These are phyloP conservation scores for Macaria liturata DNA, from an alignment of 2,888 invertebrate genomes.

Conservation along the genomic window DNA sequence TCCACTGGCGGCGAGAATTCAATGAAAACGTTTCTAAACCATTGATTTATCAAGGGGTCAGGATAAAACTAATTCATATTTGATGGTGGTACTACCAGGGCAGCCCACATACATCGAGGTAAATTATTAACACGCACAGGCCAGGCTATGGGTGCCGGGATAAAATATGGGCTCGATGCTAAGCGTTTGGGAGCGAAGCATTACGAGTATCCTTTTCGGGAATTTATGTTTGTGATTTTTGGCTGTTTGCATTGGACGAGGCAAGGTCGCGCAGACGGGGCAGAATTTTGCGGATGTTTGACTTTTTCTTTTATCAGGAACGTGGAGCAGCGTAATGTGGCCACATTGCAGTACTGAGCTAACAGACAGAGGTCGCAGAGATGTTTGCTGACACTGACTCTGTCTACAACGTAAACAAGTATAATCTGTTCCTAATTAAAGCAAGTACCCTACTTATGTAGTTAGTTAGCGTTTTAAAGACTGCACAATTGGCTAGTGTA, in stretches of 20 bases:
- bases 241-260: slow-evolving; percentile 21
- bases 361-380: no score
- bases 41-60: slow-evolving; percentile 48
- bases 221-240: slow-evolving; percentile 33
- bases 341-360: background rate
- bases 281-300: slow-evolving; percentile 9
- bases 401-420: slow-evolving; percentile 1
- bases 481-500: no score
- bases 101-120: slow-evolving; percentile 40
- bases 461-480: no score
- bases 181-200: slow-evolving; percentile 29
- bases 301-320: slow-evolving; percentile 15
- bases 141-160: slow-evolving; percentile 30
- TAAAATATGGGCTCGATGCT: slow-evolving; percentile 30
- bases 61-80: slow-evolving; percentile 49
- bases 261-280: slow-evolving; percentile 13
- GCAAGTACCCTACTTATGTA: no score
- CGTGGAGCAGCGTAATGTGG: slow-evolving; percentile 10
- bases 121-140: slow-evolving; percentile 43
- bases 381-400: slow-evolving; percentile 3
- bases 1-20: slow-evolving; percentile 4
- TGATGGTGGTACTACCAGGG: slow-evolving; percentile 43
- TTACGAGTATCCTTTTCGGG: slow-evolving; percentile 34
- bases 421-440: no score
- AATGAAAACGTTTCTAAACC: slow-evolving; percentile 31